phyloP scores from a whole-genome alignment of 2,797 vertebrate genomes.

The Loriculus beryllinus region DNA sequence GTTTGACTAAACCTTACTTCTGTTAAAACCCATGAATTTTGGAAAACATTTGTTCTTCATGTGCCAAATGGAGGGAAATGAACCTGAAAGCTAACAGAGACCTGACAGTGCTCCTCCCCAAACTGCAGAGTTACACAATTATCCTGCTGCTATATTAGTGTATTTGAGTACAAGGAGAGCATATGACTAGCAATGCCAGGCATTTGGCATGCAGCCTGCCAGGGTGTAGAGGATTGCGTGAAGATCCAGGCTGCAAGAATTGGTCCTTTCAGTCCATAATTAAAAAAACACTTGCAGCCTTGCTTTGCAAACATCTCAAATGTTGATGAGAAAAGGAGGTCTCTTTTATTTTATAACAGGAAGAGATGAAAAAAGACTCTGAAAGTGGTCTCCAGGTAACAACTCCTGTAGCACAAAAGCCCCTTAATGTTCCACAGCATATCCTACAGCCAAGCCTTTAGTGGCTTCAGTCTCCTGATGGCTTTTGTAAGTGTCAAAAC shows the following conservation, averaged over 20 bases:
- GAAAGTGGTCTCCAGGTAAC: background rate
- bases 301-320: background rate
- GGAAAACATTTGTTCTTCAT: background rate
- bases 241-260: background rate
- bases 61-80: background rate
- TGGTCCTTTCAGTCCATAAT: background rate
- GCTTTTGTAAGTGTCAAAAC: background rate
- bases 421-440: background rate
- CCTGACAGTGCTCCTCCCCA: background rate
- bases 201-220: background rate
- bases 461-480: background rate
- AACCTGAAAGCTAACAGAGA: background rate
- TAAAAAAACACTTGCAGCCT: background rate
- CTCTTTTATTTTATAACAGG: background rate
- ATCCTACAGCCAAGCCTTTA: background rate
- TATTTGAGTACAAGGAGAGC: background rate
- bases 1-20: background rate
- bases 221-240: rapidly evolving
- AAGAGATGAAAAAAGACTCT: background rate
- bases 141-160: background rate
- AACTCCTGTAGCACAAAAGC: background rate
- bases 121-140: background rate
- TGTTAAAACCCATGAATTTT: background rate
- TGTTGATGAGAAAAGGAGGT: background rate
- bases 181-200: background rate